Conservation (phyloP, 2,113 vertebrate genomes). For the Columbina picui region DNA sequence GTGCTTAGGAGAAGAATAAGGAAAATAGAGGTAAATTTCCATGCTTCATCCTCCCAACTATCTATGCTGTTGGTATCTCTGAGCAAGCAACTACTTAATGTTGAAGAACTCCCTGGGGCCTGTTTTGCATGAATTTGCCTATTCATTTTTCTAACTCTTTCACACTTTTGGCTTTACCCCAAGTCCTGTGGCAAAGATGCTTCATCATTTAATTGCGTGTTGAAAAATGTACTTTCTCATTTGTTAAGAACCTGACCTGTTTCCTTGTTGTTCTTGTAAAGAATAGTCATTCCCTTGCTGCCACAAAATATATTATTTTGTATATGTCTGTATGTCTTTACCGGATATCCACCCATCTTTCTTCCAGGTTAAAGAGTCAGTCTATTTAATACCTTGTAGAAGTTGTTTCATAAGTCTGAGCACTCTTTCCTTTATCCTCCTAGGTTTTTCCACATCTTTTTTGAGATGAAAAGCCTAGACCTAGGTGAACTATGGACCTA, state of each 20-base stretch:
- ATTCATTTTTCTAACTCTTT: neutral
- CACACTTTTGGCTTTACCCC: neutral
- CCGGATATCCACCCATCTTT: neutral
- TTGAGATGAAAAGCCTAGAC: neutral
- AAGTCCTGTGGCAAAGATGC: neutral
- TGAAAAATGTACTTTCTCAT: neutral
- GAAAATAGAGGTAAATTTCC: neutral
- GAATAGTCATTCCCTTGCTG: neutral
- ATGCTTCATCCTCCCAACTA: neutral
- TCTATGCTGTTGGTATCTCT: neutral
- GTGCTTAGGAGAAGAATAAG: neutral
- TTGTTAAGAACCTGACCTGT: neutral
- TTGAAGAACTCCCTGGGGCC: neutral
- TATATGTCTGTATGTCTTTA: neutral
- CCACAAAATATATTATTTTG: neutral
- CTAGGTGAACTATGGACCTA: neutral
- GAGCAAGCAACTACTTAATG: neutral
- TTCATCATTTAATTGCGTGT: neutral
- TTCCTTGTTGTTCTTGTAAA: neutral
- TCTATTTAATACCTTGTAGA: neutral
- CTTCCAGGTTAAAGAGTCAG: neutral
- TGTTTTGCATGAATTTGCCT: neutral
- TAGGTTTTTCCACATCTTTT: neutral
- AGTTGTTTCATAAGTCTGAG: neutral
- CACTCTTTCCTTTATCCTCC: neutral